Conservation (phyloP, 2,888 invertebrate species). For the Zaprionus bogoriensis region DNA sequence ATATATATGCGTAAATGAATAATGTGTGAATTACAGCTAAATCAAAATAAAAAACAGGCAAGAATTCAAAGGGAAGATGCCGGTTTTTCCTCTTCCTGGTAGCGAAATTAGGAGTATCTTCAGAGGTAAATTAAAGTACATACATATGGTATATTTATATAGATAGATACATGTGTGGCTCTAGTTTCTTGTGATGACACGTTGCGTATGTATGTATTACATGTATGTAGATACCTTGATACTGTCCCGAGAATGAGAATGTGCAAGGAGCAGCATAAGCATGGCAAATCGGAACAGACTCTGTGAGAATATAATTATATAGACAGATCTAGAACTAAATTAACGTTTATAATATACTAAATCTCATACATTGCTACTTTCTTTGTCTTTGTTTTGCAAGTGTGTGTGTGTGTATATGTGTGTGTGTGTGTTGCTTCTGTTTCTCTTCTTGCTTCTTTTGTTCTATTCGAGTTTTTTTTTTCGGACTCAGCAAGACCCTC, state of each 20-base stretch:
- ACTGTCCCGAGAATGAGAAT: background rate
- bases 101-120: conserved; percentile 26
- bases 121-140: conserved; percentile 13
- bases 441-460: too few relatives aligned
- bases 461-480: too few relatives aligned
- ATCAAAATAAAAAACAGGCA: background rate
- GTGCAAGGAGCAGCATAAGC: too few relatives aligned
- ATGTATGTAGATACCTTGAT: background rate
- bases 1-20: conserved; percentile 30
- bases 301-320: background rate
- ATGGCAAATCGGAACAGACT: background rate
- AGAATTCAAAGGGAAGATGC: background rate
- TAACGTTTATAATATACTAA: conserved; percentile 63
- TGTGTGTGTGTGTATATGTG: conserved; percentile 39
- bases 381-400: conserved; percentile 54
- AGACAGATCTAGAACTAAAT: conserved; percentile 54
- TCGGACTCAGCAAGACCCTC: too few relatives aligned
- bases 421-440: conserved; percentile 20
- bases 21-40: background rate
- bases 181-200: background rate
- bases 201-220: background rate
- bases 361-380: conserved; percentile 51
- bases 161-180: too few relatives aligned
- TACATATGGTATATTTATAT: conserved; percentile 8
- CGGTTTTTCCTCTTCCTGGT: background rate